phyloP scores from a whole-genome alignment of 1,140 invertebrate species.

The Contarinia nasturtii region DNA sequence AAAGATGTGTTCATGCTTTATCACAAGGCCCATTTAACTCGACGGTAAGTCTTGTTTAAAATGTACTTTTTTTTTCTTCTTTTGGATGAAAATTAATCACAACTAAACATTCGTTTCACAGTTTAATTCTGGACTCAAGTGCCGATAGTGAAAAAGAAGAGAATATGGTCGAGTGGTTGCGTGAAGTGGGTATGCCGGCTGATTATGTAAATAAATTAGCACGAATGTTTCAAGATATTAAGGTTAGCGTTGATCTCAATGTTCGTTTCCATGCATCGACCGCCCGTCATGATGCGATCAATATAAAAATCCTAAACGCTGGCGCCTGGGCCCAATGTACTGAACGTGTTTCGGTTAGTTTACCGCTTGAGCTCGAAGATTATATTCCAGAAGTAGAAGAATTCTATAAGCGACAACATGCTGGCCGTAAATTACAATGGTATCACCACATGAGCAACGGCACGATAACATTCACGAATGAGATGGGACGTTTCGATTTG shows the following conservation, averaged over 20 bases:
- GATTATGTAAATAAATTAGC: slow-evolving; percentile 98
- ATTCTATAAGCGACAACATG: slow-evolving; percentile 92
- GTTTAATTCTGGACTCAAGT: slow-evolving; percentile 82
- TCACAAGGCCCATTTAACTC: slow-evolving; percentile 94
- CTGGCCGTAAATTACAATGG: slow-evolving; percentile 96
- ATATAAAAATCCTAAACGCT: slow-evolving; percentile 92
- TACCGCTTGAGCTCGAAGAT: slow-evolving; percentile 93
- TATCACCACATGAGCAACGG: slow-evolving; percentile 99
- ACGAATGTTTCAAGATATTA: slow-evolving; percentile 96
- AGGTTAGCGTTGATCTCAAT: slow-evolving; percentile 93
- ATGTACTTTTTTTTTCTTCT: too few species aligned
- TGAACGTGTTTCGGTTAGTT: slow-evolving; percentile 83
- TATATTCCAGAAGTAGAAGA: slow-evolving; percentile 95
- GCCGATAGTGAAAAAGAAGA: slow-evolving; percentile 99
- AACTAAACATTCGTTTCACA: too few species aligned
- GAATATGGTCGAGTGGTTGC: slow-evolving; percentile 94
- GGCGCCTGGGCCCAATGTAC: slow-evolving; percentile 93
- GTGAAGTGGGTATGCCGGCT: slow-evolving; percentile 95
- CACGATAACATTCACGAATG: slow-evolving; percentile 88
- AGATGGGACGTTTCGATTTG: slow-evolving; percentile 86
- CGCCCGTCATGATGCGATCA: slow-evolving; percentile 49
- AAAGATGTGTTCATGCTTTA: slow-evolving; percentile 99
- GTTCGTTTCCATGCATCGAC: slow-evolving; percentile 66
- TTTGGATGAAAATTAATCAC: too few species aligned
- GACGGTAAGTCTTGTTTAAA: slow-evolving; percentile 84